Percentiles rank a stretch among this genome's conserved stretches.
These are phyloP conservation scores for Cyprinodon variegatus DNA, from an alignment of 2,113 vertebrate species.

Conservation along the genomic window DNA sequence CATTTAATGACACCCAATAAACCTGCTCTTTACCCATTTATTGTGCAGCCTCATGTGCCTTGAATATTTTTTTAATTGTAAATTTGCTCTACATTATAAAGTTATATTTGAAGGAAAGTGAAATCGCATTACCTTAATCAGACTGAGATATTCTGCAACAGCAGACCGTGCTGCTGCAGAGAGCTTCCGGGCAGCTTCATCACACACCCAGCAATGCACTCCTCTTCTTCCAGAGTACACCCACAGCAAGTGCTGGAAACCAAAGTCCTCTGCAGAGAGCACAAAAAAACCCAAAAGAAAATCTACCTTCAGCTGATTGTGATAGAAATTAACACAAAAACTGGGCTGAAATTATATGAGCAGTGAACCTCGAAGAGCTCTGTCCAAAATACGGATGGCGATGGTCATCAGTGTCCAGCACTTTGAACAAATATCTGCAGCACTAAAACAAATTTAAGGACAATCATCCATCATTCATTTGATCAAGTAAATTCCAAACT, in stretches of 20 bases:
- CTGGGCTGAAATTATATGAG: neutral
- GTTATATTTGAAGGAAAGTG: neutral
- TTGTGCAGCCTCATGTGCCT: no score
- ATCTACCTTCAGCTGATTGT: neutral
- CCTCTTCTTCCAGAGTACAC: constrained; percentile 96
- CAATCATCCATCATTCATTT: neutral
- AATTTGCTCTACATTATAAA: neutral
- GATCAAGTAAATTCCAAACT: neutral
- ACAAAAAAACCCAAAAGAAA: neutral
- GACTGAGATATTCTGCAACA: constrained; percentile 91
- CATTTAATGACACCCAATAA: no score
- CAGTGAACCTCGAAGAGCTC: constrained; percentile 85
- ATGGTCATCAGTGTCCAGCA: constrained; percentile 98
- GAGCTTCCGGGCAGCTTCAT: constrained; percentile 89
- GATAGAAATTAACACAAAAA: neutral
- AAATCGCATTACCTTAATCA: constrained; percentile 84
- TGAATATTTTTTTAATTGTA: neutral
- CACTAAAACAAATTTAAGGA: constrained; percentile 74
- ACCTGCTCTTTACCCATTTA: no score
- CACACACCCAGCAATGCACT: constrained; percentile 98
- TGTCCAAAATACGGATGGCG: constrained; percentile 89
- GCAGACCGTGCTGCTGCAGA: constrained; percentile 89
- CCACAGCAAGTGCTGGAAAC: constrained; percentile 91
- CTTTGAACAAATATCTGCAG: constrained; percentile 92
- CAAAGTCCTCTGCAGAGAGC: constrained; percentile 88